Evolutionary conservation across 2,797 vertebrate genomes (phyloP), one percentile per base, ranked within the genome.

Genomic region (Hippocampus kuda): DNA sequence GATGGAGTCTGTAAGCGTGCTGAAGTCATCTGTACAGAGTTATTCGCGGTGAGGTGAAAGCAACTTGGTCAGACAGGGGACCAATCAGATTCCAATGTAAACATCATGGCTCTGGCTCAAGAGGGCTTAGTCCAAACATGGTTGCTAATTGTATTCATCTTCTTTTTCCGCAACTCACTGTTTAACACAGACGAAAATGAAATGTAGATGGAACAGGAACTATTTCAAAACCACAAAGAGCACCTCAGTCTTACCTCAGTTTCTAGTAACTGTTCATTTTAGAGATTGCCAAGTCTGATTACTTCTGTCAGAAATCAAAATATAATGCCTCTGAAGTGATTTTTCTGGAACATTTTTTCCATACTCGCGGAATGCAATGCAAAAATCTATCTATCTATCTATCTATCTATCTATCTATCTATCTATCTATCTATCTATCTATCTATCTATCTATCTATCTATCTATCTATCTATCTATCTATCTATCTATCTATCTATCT

Each of bases 1-100:
- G 77, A 82, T 75, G 69, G 80, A 85, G 72, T 82, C 79, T 78
- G 80, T 85, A 78, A 75, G 83, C 71, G 49, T 79, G 77, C 75
- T 85, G 70, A 80, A 88, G 82, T 88, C 81, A 87, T 86, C 81
- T 82, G 84, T 77, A 80, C 71, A 70, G 76, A 87, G 83, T 81
- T 81, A 84, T 88, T 88, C 69, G 73, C 30, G 72, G 80, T 77
- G 79, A 82, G 76, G 70, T 81, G 83, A 90, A 88, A 83, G 82
- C 77, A 88, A 85, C 85, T 84, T 85, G 75, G 75, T 79, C 77
- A 77, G 86, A 87, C 85, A 81, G 73, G 81, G 81, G 73, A 82
- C 83, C 73, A 85, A 88, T 90, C 87, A 86, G 72, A 82, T 90
- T 90, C 89, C 84, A 90, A 90, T 88, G 85, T 84, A 89, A 91